A percentile compares a stretch with the other conserved stretches of the same genome.
These are phyloP conservation scores for Agrotis segetum DNA, from an alignment of 2,888 invertebrate genomes.

Conservation along the genomic window DNA sequence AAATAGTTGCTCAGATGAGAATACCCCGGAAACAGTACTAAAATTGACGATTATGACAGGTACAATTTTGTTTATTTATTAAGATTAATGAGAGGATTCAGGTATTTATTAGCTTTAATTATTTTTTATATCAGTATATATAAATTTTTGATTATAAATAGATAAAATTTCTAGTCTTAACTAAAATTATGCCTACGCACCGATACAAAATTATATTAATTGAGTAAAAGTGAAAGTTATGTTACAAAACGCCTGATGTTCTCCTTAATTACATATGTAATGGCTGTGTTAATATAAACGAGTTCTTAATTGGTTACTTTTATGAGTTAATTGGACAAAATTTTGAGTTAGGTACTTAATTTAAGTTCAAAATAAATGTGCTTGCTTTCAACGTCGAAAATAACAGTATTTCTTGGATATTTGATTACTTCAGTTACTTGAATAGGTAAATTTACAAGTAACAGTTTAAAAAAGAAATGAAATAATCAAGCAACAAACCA, in stretches of 20 bases:
- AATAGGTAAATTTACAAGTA: too few relatives aligned
- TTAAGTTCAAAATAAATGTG: neutral
- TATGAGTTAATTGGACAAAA: constrained; percentile 22
- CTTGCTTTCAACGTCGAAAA: neutral
- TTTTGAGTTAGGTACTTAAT: neutral
- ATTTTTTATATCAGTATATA: too few relatives aligned
- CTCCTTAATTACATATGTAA: constrained; percentile 1
- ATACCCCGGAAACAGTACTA: too few relatives aligned
- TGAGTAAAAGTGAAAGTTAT: constrained; percentile 17
- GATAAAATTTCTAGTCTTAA: neutral
- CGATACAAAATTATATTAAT: neutral
- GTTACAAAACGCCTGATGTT: constrained; percentile 17
- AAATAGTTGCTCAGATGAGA: too few relatives aligned
- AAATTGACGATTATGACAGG: too few relatives aligned
- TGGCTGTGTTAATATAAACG: constrained; percentile 3
- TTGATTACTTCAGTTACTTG: neutral
- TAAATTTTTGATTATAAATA: too few relatives aligned
- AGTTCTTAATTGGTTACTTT: constrained; percentile 21
- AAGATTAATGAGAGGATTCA: too few relatives aligned
- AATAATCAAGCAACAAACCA: too few relatives aligned
- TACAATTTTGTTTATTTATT: too few relatives aligned
- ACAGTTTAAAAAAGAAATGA: too few relatives aligned
- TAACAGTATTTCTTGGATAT: neutral
- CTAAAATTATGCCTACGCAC: constrained; percentile 9
- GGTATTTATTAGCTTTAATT: too few relatives aligned